These are phyloP conservation scores for Hippoglossus stenolepis DNA, from an alignment of 2,113 vertebrate species.

Conservation along the genomic window DNA sequence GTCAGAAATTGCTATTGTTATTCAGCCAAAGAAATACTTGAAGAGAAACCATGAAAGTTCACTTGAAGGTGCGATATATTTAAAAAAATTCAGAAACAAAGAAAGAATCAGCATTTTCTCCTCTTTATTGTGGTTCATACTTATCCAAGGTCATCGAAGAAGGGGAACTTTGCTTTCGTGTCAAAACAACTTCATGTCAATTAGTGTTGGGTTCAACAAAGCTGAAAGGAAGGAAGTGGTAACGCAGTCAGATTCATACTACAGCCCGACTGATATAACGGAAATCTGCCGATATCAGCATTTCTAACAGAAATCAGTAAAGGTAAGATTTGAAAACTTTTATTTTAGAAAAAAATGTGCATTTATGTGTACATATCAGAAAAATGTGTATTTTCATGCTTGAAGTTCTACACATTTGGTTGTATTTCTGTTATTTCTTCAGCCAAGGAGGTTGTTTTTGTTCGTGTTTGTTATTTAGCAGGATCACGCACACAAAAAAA, in stretches of 20 bases:
- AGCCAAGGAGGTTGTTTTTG: no score
- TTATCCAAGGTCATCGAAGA: background rate
- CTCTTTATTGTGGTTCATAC: background rate
- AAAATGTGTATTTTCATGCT: no score
- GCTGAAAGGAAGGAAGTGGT: constrained; percentile 15
- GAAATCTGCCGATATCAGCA: no score
- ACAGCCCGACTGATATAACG: background rate
- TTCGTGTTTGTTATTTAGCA: no score
- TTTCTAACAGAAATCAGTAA: background rate
- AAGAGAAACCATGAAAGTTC: background rate
- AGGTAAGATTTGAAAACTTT: no score
- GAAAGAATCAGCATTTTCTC: background rate
- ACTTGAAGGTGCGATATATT: background rate
- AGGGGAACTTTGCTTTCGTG: constrained; percentile 17
- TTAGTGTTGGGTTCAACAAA: constrained; percentile 7
- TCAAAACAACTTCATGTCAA: constrained; percentile 16
- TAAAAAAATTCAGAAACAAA: background rate
- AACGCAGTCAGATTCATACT: background rate
- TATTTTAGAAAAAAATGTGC: no score
- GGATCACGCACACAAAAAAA: no score
- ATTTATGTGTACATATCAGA: no score
- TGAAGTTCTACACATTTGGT: no score
- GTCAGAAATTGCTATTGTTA: constrained; percentile 19
- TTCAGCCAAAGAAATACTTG: background rate
- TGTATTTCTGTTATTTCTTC: no score